A percentile compares a stretch with the other conserved stretches of the same genome.
Evolutionary conservation across 2,888 invertebrate genomes (phyloP).

Genomic region (Trachelus stipa): DNA sequence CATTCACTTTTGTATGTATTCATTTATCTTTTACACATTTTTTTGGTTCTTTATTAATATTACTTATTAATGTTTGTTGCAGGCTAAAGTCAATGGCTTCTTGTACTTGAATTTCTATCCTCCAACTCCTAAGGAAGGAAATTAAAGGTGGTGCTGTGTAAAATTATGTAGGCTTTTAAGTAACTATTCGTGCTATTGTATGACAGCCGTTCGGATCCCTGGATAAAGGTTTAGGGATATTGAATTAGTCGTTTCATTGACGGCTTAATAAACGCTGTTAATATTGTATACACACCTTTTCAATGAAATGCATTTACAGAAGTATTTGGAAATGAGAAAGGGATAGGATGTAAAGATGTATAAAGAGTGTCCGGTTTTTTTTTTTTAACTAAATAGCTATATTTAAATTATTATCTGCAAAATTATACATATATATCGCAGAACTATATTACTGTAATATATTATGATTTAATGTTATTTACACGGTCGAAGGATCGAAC

Average conservation of each 20-base stretch:
- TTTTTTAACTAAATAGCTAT: neutral
- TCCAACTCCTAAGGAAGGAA: conserved; percentile 62
- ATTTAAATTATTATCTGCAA: neutral
- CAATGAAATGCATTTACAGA: neutral
- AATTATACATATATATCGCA: neutral
- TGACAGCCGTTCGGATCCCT: neutral
- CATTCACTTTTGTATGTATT: conserved; percentile 68
- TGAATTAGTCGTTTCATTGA: neutral
- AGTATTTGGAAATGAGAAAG: neutral
- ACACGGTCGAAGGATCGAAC: neutral
- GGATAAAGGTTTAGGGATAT: neutral
- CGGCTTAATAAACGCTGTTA: neutral
- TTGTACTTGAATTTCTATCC: conserved; percentile 74
- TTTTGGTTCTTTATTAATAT: neutral
- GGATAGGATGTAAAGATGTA: neutral
- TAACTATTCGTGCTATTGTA: neutral
- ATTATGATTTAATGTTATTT: neutral
- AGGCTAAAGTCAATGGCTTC: conserved; percentile 74
- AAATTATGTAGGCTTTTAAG: conserved; percentile 19
- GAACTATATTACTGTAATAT: neutral
- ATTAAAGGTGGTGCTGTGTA: conserved; percentile 3
- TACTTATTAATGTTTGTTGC: conserved; percentile 43
- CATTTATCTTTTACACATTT: neutral
- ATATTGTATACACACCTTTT: neutral
- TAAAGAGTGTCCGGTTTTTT: neutral